These are phyloP conservation scores for Myotis lucifugus DNA, from an alignment of 2,113 vertebrate genomes.

Conservation along the genomic window DNA sequence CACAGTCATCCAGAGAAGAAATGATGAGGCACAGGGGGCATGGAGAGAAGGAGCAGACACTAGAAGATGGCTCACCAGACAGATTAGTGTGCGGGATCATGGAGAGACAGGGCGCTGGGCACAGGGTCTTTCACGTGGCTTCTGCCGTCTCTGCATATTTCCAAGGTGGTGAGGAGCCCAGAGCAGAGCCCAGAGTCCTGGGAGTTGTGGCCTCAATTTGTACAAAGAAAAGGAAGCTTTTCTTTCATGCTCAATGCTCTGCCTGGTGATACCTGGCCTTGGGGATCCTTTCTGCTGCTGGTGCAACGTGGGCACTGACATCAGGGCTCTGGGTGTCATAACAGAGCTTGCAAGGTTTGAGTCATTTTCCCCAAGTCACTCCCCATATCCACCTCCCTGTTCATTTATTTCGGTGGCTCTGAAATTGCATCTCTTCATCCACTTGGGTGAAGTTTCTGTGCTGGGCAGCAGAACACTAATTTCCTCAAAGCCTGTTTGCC, in stretches of 20 bases:
- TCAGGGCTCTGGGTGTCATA: not conserved
- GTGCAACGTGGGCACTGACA: not conserved
- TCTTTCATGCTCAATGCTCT: not conserved
- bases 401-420: not conserved
- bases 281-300: not conserved
- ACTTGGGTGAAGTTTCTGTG: not conserved
- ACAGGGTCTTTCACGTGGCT: not conserved
- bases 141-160: not conserved
- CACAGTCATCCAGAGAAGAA: not conserved
- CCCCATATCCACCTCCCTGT: not conserved
- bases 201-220: not conserved
- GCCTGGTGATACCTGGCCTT: not conserved
- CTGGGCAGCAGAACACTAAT: not conserved
- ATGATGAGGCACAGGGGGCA: not conserved
- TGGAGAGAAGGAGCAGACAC: not conserved
- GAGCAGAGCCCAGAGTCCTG: not conserved
- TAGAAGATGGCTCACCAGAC: not conserved
- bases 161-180: not conserved
- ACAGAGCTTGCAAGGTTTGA: not conserved
- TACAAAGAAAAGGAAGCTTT: not conserved
- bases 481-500: not conserved
- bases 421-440: not conserved
- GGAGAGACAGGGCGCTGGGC: accelerated
- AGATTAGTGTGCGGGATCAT: too few species aligned
- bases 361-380: not conserved